Conservation (phyloP, 1,140 invertebrate genomes). For the Lepidostoma basale region DNA sequence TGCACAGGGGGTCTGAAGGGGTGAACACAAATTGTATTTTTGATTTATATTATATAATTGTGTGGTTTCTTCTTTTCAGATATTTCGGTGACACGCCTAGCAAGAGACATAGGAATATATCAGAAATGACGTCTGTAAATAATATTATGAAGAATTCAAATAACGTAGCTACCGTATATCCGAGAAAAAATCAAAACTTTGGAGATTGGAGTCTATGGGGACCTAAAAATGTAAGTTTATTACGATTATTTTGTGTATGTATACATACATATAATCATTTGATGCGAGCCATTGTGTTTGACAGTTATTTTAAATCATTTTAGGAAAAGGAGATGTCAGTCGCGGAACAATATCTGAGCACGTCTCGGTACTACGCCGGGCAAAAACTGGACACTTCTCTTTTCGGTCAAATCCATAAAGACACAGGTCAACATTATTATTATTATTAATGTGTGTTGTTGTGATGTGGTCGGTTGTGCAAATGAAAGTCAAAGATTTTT, state of each 20-base stretch:
- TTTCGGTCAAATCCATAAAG: conserved; percentile 41
- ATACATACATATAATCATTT: too few species aligned
- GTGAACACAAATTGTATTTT: too few species aligned
- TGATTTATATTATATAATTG: too few species aligned
- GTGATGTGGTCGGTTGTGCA: too few species aligned
- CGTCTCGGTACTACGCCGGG: conserved; percentile 41
- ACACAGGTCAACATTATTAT: conserved; percentile 27
- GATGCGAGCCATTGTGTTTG: too few species aligned
- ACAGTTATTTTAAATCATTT: conserved; percentile 16
- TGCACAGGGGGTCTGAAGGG: too few species aligned
- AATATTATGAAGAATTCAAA: conserved; percentile 34
- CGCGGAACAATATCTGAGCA: conserved; percentile 42
- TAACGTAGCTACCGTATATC: conserved; percentile 34
- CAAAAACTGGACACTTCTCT: conserved; percentile 44
- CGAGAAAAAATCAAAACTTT: conserved; percentile 35
- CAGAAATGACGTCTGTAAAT: conserved; percentile 28
- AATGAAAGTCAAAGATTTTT: too few species aligned
- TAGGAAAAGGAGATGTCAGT: conserved; percentile 42
- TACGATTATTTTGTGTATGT: too few species aligned
- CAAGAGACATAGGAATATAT: conserved; percentile 41
- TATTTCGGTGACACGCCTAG: conserved; percentile 36
- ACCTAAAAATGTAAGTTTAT: conserved; percentile 40
- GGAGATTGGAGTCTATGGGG: conserved; percentile 41
- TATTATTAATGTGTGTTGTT: conserved; percentile 16
- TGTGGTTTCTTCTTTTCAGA: too few species aligned